Conservation (phyloP, 2,797 vertebrate genomes). For the Manis crassicaudata region DNA sequence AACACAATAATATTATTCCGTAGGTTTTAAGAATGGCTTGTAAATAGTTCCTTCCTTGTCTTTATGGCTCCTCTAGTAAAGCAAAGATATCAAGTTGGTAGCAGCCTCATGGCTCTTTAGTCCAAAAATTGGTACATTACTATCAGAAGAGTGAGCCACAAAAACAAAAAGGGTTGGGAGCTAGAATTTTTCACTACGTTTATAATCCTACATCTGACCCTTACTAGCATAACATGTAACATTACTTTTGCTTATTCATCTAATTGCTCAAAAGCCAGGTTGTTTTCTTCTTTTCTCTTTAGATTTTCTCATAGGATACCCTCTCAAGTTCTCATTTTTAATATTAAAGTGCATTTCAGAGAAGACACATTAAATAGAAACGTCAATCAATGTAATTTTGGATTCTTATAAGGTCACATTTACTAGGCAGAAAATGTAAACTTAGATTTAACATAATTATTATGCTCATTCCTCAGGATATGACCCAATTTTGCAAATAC, state of each 20-base stretch:
- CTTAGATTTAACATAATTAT: conserved; percentile 25
- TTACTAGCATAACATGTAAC: background rate
- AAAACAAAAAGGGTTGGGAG: background rate
- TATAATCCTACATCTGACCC: background rate
- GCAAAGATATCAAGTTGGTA: background rate
- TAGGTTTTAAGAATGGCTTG: background rate
- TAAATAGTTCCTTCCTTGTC: background rate
- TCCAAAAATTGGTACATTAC: background rate
- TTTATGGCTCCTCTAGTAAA: background rate
- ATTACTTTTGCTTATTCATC: conserved; percentile 17
- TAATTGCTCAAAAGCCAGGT: background rate
- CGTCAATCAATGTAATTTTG: background rate
- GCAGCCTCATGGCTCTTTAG: background rate
- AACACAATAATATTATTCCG: background rate
- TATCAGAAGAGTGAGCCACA: background rate
- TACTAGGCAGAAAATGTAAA: background rate
- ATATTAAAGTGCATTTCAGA: conserved; percentile 1
- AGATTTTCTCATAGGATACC: background rate
- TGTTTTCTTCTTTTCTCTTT: background rate
- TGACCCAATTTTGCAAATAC: background rate
- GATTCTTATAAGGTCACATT: background rate
- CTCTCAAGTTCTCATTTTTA: conserved; percentile 37
- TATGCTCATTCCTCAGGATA: background rate
- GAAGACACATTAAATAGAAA: conserved; percentile 22
- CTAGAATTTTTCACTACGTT: background rate